Base-by-base conservation (phyloP, 2,888 invertebrate genomes). In the Agriopis aurantiaria region DNA sequence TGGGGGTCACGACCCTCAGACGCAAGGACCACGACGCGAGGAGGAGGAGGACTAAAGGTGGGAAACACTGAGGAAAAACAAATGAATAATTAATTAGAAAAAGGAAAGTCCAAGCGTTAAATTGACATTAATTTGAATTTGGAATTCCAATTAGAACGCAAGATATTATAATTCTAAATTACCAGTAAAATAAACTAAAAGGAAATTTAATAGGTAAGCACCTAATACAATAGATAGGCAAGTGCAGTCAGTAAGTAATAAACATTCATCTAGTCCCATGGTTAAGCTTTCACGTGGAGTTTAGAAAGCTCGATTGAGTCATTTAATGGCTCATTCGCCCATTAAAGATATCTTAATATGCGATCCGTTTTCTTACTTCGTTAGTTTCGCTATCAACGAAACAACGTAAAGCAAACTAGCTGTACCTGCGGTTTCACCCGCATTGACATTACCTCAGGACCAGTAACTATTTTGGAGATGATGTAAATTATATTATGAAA, bases 241-340 rank as follows among this genome's bases (percentile, higher is more conserved):
- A 48, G n/a, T 48, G 48, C 48, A 48, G 10, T 8, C 10, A 33
- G 33, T 53, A 53, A 56, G 43, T 14, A 56, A 56, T 14, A 56
- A 43, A 56, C 41, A 56, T 43, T 46, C 41, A 40, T 51, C 41
- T 41, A 40, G 33, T 43, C 43, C 14, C 43, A 10, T 52, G 43
- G 11, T 43, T 52, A 65, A 75, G 68, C 72, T 72, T 73, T 73
- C 75, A 65, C 74, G 60, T 45, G 5, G 48, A 33, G 56, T 52
- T 70, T 69, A 71, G 74, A 74, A 76, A 74, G 74, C 69, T 65
- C 64, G 67, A 72, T 72, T 49, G 63, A 66, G 72, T 61, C 43
- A 60, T 71, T 68, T 74, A 72, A 75, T 72, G 68, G 71, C 56
- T 52, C 58, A 58, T 52, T 62, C 49, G 52, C 23, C 52, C 69